Conservation (phyloP, 2,113 vertebrate species). For the Aegypius monachus region DNA sequence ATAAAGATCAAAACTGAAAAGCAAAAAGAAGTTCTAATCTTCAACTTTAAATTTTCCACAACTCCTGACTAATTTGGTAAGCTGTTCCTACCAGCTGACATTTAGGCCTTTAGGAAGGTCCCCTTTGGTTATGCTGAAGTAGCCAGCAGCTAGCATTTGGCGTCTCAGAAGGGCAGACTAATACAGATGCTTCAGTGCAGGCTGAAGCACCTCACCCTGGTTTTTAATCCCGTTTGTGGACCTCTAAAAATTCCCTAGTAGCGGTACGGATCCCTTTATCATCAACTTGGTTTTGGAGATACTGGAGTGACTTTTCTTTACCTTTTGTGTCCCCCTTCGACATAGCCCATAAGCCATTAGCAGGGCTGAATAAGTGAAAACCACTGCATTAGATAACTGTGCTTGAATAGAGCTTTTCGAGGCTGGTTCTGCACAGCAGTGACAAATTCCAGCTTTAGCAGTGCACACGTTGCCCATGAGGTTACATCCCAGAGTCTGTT, state of each 20-base stretch:
- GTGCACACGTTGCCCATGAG: rapidly evolving
- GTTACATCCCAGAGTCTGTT: neutral
- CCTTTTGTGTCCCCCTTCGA: neutral
- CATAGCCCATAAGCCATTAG: neutral
- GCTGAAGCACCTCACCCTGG: neutral
- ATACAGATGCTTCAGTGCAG: neutral
- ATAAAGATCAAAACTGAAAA: neutral
- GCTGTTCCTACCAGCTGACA: neutral
- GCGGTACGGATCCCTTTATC: neutral
- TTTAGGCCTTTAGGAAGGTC: neutral
- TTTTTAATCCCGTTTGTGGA: neutral
- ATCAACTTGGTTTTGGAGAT: neutral
- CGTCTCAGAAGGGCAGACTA: neutral
- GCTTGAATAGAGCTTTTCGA: neutral
- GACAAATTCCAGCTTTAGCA: neutral
- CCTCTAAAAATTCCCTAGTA: neutral
- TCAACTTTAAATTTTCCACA: neutral
- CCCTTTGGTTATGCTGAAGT: neutral
- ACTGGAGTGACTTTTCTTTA: neutral
- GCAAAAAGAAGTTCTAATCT: neutral
- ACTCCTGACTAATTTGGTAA: neutral
- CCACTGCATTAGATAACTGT: neutral
- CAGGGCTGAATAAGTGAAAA: neutral
- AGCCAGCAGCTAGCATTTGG: neutral
- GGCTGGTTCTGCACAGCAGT: neutral